Percentiles rank a stretch among this genome's conserved stretches.
These are phyloP conservation scores for Amorpha juglandis DNA, from an alignment of 2,888 invertebrate species.

Conservation along the genomic window DNA sequence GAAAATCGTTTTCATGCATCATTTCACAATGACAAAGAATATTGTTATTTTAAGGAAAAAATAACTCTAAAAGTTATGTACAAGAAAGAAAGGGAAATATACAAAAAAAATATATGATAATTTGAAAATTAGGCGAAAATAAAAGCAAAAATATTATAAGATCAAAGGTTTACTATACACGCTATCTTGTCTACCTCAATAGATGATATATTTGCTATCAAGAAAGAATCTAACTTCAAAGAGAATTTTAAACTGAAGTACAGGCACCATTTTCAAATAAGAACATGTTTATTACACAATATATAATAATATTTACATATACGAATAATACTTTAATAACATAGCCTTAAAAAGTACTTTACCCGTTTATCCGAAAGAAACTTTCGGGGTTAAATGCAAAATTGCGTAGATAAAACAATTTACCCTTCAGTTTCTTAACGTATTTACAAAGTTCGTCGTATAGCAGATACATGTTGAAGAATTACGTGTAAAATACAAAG, in stretches of 20 bases:
- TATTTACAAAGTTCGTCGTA: constrained; percentile 21
- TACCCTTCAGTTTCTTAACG: constrained; percentile 22
- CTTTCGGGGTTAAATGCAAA: constrained; percentile 18
- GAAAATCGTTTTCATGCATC: constrained; percentile 17
- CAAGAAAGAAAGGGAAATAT: neutral
- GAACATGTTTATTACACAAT: neutral
- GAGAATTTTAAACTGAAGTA: neutral
- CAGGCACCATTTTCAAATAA: neutral
- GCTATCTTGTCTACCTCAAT: neutral
- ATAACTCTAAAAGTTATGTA: no score
- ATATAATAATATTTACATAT: neutral
- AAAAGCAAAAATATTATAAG: neutral
- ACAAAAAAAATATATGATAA: neutral
- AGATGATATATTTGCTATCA: constrained; percentile 6
- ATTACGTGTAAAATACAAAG: constrained; percentile 1
- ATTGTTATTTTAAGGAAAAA: neutral
- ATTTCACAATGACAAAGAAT: neutral
- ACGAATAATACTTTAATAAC: neutral
- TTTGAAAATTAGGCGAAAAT: neutral
- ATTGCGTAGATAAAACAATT: constrained; percentile 20
- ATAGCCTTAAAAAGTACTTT: constrained; percentile 10
- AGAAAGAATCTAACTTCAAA: neutral
- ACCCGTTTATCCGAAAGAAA: constrained; percentile 3
- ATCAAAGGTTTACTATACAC: no score
- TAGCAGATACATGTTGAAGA: neutral